These are phyloP conservation scores for Andricus curvator DNA, from an alignment of 2,888 invertebrate species.

Conservation along the genomic window DNA sequence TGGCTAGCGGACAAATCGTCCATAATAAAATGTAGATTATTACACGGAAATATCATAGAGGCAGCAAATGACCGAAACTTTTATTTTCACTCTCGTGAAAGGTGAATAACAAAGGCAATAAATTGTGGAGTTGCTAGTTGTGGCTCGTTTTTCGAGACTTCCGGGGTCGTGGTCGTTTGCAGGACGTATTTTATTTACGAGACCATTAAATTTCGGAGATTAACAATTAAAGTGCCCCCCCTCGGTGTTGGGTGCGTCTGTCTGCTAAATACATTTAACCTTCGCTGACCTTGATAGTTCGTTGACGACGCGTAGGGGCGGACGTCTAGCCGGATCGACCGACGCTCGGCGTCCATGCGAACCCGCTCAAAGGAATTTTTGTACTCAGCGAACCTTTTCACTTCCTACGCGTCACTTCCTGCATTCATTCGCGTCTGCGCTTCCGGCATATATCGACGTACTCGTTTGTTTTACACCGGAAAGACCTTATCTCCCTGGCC, in stretches of 20 bases:
- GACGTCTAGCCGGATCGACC: slow-evolving; percentile 80
- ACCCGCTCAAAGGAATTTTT: slow-evolving; percentile 41
- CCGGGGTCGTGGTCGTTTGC: background rate
- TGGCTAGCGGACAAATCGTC: background rate
- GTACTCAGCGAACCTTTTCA: slow-evolving; percentile 43
- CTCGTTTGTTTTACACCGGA: slow-evolving; percentile 34
- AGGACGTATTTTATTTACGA: slow-evolving; percentile 24
- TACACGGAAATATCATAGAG: background rate
- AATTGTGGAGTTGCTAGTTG: background rate
- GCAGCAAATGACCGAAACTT: background rate
- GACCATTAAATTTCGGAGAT: slow-evolving; percentile 22
- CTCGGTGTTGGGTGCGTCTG: slow-evolving; percentile 3
- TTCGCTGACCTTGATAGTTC: slow-evolving; percentile 48
- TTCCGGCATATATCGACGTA: slow-evolving; percentile 41
- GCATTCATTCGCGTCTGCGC: slow-evolving; percentile 25
- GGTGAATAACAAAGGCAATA: background rate
- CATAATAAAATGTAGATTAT: background rate
- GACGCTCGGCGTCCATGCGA: slow-evolving; percentile 49
- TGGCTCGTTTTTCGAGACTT: slow-evolving; percentile 11
- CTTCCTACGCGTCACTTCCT: slow-evolving; percentile 45
- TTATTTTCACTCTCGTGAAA: background rate
- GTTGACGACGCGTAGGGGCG: slow-evolving; percentile 48
- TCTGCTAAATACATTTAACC: slow-evolving; percentile 50
- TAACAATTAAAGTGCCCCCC: slow-evolving; percentile 5
- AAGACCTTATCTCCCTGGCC: slow-evolving; percentile 10